These are phyloP conservation scores for Macrobrachium nipponense DNA, from an alignment of 1,140 invertebrate species.

Conservation along the genomic window DNA sequence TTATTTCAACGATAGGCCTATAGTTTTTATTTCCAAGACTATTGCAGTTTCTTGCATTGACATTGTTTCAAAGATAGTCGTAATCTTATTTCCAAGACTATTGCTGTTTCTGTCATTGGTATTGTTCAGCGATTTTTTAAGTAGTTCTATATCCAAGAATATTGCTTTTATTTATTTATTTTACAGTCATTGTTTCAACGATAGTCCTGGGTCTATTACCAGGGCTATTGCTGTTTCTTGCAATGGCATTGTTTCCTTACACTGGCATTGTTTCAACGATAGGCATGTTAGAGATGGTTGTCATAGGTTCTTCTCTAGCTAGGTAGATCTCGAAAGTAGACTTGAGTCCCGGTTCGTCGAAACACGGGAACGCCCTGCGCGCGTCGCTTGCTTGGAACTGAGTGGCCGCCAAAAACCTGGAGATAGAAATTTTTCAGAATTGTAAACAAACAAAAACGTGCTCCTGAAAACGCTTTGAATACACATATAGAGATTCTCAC, in stretches of 20 bases:
- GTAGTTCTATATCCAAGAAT: constrained; percentile 69
- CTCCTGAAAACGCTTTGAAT: not conserved
- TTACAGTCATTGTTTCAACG: not conserved
- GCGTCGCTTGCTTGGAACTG: constrained; percentile 91
- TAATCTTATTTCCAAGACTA: too few relatives aligned
- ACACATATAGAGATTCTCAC: too few relatives aligned
- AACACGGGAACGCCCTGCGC: constrained; percentile 91
- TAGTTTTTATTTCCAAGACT: too few relatives aligned
- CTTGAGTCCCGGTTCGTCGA: constrained; percentile 84
- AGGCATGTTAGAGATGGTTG: constrained; percentile 86
- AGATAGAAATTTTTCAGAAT: too few relatives aligned
- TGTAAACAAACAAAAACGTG: too few relatives aligned
- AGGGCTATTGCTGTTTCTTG: not conserved
- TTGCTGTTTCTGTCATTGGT: not conserved
- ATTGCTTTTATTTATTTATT: not conserved
- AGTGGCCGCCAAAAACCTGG: constrained; percentile 56
- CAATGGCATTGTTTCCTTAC: not conserved
- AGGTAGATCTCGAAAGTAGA: constrained; percentile 80
- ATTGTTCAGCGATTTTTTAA: constrained; percentile 72
- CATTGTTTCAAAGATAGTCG: too few relatives aligned
- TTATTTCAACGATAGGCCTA: too few relatives aligned
- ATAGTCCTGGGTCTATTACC: constrained; percentile 74
- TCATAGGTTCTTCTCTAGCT: constrained; percentile 75
- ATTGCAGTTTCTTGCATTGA: too few relatives aligned
- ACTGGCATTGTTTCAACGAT: constrained; percentile 62